Base-by-base conservation (phyloP, 2,113 vertebrate genomes). In the Trichechus manatus region DNA sequence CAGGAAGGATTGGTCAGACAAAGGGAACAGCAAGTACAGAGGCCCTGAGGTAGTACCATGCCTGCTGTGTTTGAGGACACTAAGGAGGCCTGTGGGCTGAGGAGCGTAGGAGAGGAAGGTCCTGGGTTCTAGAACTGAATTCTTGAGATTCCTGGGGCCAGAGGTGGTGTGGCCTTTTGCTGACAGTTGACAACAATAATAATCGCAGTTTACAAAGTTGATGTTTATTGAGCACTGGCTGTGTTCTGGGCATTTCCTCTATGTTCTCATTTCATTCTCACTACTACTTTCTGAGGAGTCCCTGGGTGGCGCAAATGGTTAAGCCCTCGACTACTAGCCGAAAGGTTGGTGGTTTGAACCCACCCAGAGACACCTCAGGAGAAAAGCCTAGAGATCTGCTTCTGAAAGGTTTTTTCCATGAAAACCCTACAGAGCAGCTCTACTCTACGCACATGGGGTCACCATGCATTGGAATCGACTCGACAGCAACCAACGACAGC, bases 1-100 rank as follows among this genome's bases (percentile, higher is more conserved):
- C 44, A 86, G 59, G 90, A 95, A 83, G 25, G 39, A 14, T 74
- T 50, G 33, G 2, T 80, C 42, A 61, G 64, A 66, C 63, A 33
- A 50, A 85, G 19, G 81, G 59, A 15, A 15, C 29, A 68, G 36
- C 88, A 91, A 14, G 47, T 83, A 68, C 95, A 94, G 90, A 88
- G 86, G n/a, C 47, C 93, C 95, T 84, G 91, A 11, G 74, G 82
- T 89, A 19, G 81, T 59, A 44, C 31, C 5, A 3, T 29, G 56
- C 68, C 79, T 36, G 44, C 31, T 66, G 61, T 20, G 0, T 53
- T n/a, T n/a, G 25, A 1, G 0, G 70, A 64, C 27, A 13, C 13
- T 2, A 0, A 15, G 79, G 14, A 50, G 4, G 36, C 70, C 36
- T 31, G 5, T 50, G 36, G 85, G 56, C 77, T 89, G 27, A 42